Base-by-base conservation (phyloP, 2,113 vertebrate species). In the Oceanites oceanicus region DNA sequence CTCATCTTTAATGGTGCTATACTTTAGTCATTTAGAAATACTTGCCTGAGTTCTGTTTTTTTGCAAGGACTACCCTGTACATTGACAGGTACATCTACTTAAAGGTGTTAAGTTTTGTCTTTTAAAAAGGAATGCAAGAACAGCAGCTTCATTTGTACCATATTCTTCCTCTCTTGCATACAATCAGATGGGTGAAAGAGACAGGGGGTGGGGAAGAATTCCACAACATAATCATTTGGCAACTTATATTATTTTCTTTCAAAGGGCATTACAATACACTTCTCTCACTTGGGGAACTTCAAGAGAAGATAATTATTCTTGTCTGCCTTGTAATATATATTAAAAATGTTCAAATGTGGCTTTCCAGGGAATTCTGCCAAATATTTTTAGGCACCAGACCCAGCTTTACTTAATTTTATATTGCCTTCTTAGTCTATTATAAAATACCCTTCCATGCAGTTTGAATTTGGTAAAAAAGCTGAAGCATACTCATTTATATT, bases 331-430 rank as follows among this genome's bases (percentile, higher is more conserved):
- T 98, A 99, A 99, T 98, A 98, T 98, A 98, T 98, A 98, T 99
- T 98, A 98, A 99, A 98, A 98, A 97, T 95, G 95, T 98, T 99
- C 98, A 98, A 98, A 98, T 99, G 99, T 98, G 99, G 98, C 98
- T 99, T 99, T 98, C 94, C 93, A 98, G 97, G 98, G 98, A 98
- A 98, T 97, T 95, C 96, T 95, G 98, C 98, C 99, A 99, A 98
- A 98, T 98, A 98, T 97, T 98, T 98, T 98, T 97, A 98, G 98
- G 98, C 98, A 98, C 98, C 98, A 98, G 97, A 98, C 97, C 97
- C 98, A 98, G 98, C 98, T 98, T 98, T 97, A 98, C 97, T 98
- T 98, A 98, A 98, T 98, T 98, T 98, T 98, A 97, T 97, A 98
- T 97, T 97, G 96, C 97, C 98, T 98, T 97, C 97, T 92, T 92